Percentiles rank a stretch among this genome's conserved stretches.
Evolutionary conservation across 1,140 invertebrate genomes (phyloP).

Genomic region (Hypothenemus hampei): DNA sequence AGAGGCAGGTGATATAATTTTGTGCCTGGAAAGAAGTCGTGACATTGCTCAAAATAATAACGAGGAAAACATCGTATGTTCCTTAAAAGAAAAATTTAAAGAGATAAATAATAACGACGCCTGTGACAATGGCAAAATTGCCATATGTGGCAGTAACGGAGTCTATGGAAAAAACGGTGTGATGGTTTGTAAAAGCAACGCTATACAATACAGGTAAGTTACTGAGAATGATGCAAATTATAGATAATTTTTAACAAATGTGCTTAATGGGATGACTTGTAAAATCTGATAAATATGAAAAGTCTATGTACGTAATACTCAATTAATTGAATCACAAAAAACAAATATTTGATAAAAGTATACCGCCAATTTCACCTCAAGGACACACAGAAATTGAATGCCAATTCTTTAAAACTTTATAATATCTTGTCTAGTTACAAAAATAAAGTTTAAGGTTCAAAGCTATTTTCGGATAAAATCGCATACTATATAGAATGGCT

Average conservation of each 20-base stretch:
- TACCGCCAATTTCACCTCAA: too few relatives aligned
- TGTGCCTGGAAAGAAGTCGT: slow-evolving; percentile 15
- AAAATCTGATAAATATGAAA: too few relatives aligned
- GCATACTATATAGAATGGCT: too few relatives aligned
- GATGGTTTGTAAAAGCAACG: slow-evolving; percentile 1
- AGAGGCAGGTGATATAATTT: slow-evolving; percentile 19
- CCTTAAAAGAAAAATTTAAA: not conserved
- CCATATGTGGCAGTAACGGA: not conserved
- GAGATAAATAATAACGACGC: slow-evolving; percentile 12
- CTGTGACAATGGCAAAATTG: not conserved
- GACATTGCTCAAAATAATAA: not conserved
- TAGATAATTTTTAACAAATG: not conserved
- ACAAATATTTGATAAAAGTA: too few relatives aligned
- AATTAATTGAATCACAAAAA: too few relatives aligned
- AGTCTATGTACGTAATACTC: too few relatives aligned
- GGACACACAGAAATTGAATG: too few relatives aligned
- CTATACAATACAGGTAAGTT: slow-evolving; percentile 14
- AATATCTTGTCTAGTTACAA: too few relatives aligned
- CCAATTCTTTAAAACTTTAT: too few relatives aligned
- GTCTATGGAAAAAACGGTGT: slow-evolving; percentile 2
- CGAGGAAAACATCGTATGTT: not conserved
- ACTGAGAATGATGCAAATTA: not conserved
- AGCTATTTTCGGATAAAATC: too few relatives aligned
- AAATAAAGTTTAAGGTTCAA: too few relatives aligned
- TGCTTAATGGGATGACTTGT: too few relatives aligned